A percentile compares a stretch with the other conserved stretches of the same genome.
phyloP scores from a whole-genome alignment of 2,113 vertebrate genomes.

The Oryzias javanicus region DNA sequence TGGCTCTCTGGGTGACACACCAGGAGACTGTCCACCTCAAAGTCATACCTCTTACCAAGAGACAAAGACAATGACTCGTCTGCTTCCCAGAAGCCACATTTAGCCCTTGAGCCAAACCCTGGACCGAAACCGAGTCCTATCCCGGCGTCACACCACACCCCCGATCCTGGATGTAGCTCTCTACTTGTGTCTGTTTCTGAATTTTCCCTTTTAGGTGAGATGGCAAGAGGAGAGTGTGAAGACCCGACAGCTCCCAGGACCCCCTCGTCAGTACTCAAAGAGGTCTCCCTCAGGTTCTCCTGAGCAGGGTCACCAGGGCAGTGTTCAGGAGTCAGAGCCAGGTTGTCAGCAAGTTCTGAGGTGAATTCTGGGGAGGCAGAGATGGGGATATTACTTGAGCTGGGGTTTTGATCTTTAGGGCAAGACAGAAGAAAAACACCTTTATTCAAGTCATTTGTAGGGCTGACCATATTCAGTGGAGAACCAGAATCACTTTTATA shows the following conservation, averaged over 20 bases:
- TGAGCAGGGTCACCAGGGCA: slow-evolving; percentile 70
- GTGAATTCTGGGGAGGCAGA: slow-evolving; percentile 67
- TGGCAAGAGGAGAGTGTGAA: slow-evolving; percentile 73
- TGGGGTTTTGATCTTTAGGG: slow-evolving; percentile 73
- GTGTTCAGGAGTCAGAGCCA: slow-evolving; percentile 65
- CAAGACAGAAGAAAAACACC: slow-evolving; percentile 73
- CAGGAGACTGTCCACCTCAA: slow-evolving; percentile 71
- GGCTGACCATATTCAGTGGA: slow-evolving; percentile 50
- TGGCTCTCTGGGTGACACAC: slow-evolving; percentile 68
- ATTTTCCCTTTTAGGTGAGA: slow-evolving; percentile 83
- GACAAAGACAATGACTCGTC: slow-evolving; percentile 63
- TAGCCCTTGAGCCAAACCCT: slow-evolving; percentile 46
- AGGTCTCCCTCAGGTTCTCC: slow-evolving; percentile 79
- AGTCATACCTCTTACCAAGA: slow-evolving; percentile 65
- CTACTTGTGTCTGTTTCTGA: slow-evolving; percentile 68
- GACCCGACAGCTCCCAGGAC: slow-evolving; percentile 60
- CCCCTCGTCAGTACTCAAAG: slow-evolving; percentile 70
- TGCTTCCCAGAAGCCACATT: slow-evolving; percentile 62
- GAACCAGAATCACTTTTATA: slow-evolving; percentile 39
- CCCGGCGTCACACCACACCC: slow-evolving; percentile 52
- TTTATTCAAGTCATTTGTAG: slow-evolving; percentile 82
- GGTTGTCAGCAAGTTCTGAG: slow-evolving; percentile 73
- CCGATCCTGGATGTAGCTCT: slow-evolving; percentile 41
- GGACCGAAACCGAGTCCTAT: slow-evolving; percentile 43
- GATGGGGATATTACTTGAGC: slow-evolving; percentile 79